A percentile compares a stretch with the other conserved stretches of the same genome.
Conservation (phyloP, 1,140 invertebrate genomes). For the Drosophila orosa region DNA sequence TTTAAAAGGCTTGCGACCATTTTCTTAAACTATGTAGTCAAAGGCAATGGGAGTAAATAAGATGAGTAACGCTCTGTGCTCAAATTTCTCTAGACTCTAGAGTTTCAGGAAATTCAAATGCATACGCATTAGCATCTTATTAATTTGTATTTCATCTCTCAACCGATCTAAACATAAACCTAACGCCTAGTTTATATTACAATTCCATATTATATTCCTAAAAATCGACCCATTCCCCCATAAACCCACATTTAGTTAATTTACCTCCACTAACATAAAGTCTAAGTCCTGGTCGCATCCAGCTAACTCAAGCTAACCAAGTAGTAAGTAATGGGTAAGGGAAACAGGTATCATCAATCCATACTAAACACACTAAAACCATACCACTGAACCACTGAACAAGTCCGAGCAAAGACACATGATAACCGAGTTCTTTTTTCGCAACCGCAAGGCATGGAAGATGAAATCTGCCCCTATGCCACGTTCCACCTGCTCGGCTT, state of each 20-base stretch:
- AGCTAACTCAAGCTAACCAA: slow-evolving; percentile 45
- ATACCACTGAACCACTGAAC: slow-evolving; percentile 17
- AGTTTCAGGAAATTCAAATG: not conserved
- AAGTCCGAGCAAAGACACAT: not conserved
- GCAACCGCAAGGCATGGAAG: slow-evolving; percentile 91
- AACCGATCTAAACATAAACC: too few relatives aligned
- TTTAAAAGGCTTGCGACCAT: too few relatives aligned
- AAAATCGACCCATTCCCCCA: not conserved
- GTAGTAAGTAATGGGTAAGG: slow-evolving; percentile 48
- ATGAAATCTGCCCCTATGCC: slow-evolving; percentile 97
- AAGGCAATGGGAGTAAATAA: not conserved
- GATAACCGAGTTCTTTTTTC: slow-evolving; percentile 40
- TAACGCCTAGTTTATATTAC: too few relatives aligned
- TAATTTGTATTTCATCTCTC: not conserved
- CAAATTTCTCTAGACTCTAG: too few relatives aligned
- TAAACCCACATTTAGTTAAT: slow-evolving; percentile 21
- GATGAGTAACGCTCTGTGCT: not conserved
- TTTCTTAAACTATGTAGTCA: not conserved
- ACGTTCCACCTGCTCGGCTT: slow-evolving; percentile 97
- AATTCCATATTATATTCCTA: not conserved
- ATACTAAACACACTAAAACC: slow-evolving; percentile 77
- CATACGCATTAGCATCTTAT: not conserved
- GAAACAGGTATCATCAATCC: slow-evolving; percentile 31
- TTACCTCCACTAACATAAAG: slow-evolving; percentile 49
- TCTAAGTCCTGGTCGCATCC: slow-evolving; percentile 51